A percentile compares a stretch with the other conserved stretches of the same genome.
These are phyloP conservation scores for Lumbricus terrestris DNA, from an alignment of 2,888 invertebrate species.

Conservation along the genomic window DNA sequence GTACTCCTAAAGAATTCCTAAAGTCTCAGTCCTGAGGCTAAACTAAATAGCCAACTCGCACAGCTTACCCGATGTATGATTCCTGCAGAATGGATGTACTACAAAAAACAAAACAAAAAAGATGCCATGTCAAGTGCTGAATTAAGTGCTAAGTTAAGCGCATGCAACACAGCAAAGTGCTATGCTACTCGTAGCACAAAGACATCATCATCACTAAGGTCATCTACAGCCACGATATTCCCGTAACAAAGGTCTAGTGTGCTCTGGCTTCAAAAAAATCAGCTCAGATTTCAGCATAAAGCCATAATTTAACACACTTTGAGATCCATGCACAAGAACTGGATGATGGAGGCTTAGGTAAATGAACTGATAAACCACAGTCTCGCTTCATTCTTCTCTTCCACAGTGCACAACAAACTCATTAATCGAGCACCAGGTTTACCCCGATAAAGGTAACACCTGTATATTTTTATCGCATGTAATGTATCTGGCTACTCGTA, in stretches of 20 bases:
- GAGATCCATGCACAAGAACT: neutral
- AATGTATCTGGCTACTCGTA: no score
- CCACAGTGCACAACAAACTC: neutral
- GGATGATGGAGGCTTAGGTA: neutral
- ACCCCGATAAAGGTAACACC: neutral
- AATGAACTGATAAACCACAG: neutral
- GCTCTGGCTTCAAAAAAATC: neutral
- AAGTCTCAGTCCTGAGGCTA: neutral
- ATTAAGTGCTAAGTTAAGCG: neutral
- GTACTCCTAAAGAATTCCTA: neutral
- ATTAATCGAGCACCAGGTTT: neutral
- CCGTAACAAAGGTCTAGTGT: neutral
- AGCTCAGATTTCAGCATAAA: neutral
- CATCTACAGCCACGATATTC: neutral
- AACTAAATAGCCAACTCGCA: neutral
- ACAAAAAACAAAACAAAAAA: slow-evolving; percentile 24
- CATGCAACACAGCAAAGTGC: neutral
- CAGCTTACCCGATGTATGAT: slow-evolving; percentile 41
- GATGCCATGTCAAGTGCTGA: neutral
- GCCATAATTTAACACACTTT: neutral
- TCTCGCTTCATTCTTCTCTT: neutral
- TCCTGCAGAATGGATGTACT: slow-evolving; percentile 59
- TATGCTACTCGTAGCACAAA: neutral
- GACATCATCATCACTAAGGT: neutral
- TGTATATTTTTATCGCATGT: neutral